Conservation (phyloP, 2,113 vertebrate genomes). For the Micromys minutus region DNA sequence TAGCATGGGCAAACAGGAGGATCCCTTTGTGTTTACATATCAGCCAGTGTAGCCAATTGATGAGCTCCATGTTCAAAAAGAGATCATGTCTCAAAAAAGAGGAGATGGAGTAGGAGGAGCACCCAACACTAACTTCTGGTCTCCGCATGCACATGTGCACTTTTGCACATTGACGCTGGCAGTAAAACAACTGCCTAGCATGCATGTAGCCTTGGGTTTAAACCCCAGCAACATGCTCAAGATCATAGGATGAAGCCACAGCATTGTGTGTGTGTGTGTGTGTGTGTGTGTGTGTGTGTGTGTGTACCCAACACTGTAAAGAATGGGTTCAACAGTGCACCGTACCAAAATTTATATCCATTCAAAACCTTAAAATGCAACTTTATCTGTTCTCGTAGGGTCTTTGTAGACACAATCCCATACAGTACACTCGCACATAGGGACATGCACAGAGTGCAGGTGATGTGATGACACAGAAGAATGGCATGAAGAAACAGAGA, state of each 20-base stretch:
- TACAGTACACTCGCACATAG: not conserved
- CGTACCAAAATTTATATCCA: not conserved
- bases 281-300: not conserved
- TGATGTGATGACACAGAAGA: not conserved
- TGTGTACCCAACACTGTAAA: not conserved
- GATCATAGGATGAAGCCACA: not conserved
- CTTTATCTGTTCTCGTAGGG: not conserved
- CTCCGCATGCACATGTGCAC: not conserved
- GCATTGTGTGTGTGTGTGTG: not conserved
- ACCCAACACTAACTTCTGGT: not conserved
- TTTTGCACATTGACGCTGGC: not conserved
- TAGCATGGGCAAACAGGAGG: not conserved
- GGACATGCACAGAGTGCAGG: not conserved
- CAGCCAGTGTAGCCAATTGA: not conserved
- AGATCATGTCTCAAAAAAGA: not conserved
- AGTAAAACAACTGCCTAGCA: not conserved
- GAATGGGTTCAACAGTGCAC: not conserved
- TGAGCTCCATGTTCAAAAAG: not conserved
- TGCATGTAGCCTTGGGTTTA: not conserved
- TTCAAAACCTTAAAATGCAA: not conserved
- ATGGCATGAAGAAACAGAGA: not conserved
- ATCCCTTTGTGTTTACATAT: not conserved
- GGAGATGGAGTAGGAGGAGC: not conserved
- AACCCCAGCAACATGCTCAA: not conserved
- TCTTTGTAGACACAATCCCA: not conserved